These are phyloP conservation scores for Macropus fuliginosus DNA, from an alignment of 2,797 vertebrate genomes.

Conservation along the genomic window DNA sequence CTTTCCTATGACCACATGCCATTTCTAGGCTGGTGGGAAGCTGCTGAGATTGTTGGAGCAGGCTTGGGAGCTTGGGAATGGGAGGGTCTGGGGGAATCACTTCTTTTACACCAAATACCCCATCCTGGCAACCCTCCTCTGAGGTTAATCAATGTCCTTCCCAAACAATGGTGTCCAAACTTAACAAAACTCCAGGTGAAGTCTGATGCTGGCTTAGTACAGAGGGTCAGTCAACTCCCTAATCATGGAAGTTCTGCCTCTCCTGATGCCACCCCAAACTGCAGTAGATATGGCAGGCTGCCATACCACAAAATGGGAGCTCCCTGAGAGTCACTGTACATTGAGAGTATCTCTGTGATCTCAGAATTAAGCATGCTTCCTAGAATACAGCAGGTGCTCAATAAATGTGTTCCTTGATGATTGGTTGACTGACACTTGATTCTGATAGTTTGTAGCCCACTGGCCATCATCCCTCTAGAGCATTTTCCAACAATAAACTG, in stretches of 20 bases:
- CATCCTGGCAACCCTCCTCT: background rate
- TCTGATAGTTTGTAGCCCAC: background rate
- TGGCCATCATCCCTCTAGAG: background rate
- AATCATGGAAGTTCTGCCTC: background rate
- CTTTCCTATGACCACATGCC: background rate
- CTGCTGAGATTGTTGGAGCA: background rate
- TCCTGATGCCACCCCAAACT: background rate
- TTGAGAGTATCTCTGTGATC: background rate
- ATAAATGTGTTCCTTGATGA: background rate
- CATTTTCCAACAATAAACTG: background rate
- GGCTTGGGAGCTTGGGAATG: background rate
- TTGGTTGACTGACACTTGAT: background rate
- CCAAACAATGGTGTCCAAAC: background rate
- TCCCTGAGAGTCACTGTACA: background rate
- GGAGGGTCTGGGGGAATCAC: background rate
- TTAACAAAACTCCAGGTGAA: background rate
- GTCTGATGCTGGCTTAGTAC: background rate
- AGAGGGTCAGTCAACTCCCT: background rate
- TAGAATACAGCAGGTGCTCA: background rate
- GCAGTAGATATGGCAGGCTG: too few species aligned
- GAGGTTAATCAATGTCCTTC: background rate
- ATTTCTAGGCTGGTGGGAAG: background rate
- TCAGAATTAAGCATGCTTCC: background rate
- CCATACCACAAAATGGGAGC: background rate
- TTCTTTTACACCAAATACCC: background rate